phyloP scores from a whole-genome alignment of 2,888 invertebrate genomes.

The Drosophila monieri region DNA sequence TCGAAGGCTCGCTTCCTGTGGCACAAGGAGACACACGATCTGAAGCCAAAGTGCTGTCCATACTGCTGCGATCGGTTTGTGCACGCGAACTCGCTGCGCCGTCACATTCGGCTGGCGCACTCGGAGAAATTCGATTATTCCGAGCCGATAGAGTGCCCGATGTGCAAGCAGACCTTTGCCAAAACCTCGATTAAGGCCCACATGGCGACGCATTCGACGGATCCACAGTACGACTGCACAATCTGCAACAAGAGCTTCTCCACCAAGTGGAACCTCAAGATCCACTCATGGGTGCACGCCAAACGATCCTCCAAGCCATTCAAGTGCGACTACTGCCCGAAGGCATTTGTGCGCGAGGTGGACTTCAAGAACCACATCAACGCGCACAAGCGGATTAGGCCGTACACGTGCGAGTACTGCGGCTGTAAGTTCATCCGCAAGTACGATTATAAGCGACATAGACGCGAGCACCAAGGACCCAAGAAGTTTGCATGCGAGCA shows the following conservation, averaged over 20 bases:
- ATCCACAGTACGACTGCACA: conserved; percentile 90
- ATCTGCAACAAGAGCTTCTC: conserved; percentile 94
- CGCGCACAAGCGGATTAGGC: conserved; percentile 92
- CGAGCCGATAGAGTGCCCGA: conserved; percentile 89
- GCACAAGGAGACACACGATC: conserved; percentile 94
- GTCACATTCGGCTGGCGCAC: conserved; percentile 93
- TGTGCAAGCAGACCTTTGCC: conserved; percentile 88
- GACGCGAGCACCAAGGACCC: conserved; percentile 92
- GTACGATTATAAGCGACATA: conserved; percentile 94
- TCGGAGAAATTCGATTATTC: conserved; percentile 90
- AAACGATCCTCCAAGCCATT: conserved; percentile 92
- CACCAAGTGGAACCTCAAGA: conserved; percentile 95
- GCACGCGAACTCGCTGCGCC: conserved; percentile 91
- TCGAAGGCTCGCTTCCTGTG: conserved; percentile 93
- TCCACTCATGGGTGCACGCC: conserved; percentile 95
- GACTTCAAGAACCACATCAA: conserved; percentile 94
- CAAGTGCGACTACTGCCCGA: conserved; percentile 92
- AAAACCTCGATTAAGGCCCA: conserved; percentile 92
- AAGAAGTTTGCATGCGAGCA: conserved; percentile 90
- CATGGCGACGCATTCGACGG: conserved; percentile 90
- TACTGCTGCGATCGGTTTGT: conserved; percentile 95
- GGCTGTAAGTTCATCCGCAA: conserved; percentile 95
- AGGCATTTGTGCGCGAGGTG: conserved; percentile 92
- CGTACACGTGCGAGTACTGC: conserved; percentile 94
- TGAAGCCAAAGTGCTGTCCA: conserved; percentile 92